Base-by-base conservation (phyloP, 2,113 vertebrate genomes). In the Syngnathus floridae region DNA sequence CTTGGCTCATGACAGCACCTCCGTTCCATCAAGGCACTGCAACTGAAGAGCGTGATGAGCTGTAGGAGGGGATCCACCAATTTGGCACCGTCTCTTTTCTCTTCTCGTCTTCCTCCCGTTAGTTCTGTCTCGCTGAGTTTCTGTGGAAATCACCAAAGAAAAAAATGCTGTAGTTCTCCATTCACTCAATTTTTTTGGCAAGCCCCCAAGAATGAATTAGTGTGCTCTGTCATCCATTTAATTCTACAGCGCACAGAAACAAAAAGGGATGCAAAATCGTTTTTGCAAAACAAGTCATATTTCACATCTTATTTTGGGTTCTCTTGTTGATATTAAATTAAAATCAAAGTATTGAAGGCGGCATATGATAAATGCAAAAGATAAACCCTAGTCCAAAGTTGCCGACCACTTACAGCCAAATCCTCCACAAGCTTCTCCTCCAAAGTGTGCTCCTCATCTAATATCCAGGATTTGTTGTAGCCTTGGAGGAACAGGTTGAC, bases 401-500 rank as follows among this genome's bases (percentile, higher is more conserved):
- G 26, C 10, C 35, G 58, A 69, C 81, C 76, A 88, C 91, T 22
- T 88, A 98, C 95, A 69, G 96, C 92, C 87, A 98, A 92, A 76
- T 97, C 94, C 88, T 97, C 93, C 76, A 97, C 93, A 58, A 98
- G 88, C 69, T 91, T 94, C 77, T 97, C 94, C 86, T 96, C 93
- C 83, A 93, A 94, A 80, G 90, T 93, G 67, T 93, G 90, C 21
- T 93, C 92, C 77, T 95, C 94, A 55, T 91, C 90, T 70, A 94
- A 93, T 81, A 98, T 93, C 96, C 95, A 98, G 51, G 91, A 91
- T 84, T 94, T 95, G 67, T 93, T 94, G 85, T 96, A 98, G 67
- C 94, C 93, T 88, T 95, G 94, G 77, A 98, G 92, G 81, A 98
- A 98, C 49, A 98, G 90, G 79, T 98, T 97, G 82, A 95, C 90